A percentile compares a stretch with the other conserved stretches of the same genome.
Conservation (phyloP, 1,140 invertebrate genomes). For the Scaptomyza graminum region DNA sequence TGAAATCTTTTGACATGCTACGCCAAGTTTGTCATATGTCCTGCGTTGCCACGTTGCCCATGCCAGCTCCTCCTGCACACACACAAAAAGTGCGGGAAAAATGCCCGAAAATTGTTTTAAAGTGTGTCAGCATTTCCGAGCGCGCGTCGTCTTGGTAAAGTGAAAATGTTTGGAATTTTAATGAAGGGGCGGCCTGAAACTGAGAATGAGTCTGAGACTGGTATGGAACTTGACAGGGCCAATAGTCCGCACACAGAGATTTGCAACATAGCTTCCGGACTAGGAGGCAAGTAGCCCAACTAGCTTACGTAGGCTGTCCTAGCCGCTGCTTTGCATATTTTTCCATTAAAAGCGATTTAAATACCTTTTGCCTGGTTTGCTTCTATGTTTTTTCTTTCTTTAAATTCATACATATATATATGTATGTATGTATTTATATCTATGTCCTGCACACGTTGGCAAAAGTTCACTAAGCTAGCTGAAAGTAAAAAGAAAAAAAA, state of each 20-base stretch:
- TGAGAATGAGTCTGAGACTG: too few relatives aligned
- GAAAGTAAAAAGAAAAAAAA: not conserved
- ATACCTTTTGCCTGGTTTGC: slow-evolving; percentile 67
- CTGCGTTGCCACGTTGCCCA: slow-evolving; percentile 52
- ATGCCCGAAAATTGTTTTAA: slow-evolving; percentile 80
- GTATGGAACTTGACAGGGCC: slow-evolving; percentile 25
- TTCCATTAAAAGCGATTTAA: slow-evolving; percentile 82
- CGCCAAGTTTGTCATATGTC: slow-evolving; percentile 80
- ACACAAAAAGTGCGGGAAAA: slow-evolving; percentile 34
- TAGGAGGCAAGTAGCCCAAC: slow-evolving; percentile 23
- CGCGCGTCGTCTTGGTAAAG: slow-evolving; percentile 51
- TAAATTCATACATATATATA: too few relatives aligned
- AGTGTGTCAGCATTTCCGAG: slow-evolving; percentile 77
- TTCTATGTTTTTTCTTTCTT: slow-evolving; percentile 2
- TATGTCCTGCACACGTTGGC: slow-evolving; percentile 36
- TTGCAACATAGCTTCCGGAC: slow-evolving; percentile 47
- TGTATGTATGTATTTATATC: too few relatives aligned
- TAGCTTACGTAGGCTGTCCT: slow-evolving; percentile 51
- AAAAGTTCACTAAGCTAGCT: slow-evolving; percentile 34
- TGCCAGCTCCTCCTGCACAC: slow-evolving; percentile 2
- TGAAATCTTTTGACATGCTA: slow-evolving; percentile 79
- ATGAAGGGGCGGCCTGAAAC: slow-evolving; percentile 65
- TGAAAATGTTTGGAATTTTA: slow-evolving; percentile 81
- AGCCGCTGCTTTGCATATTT: slow-evolving; percentile 73
- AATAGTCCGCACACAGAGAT: slow-evolving; percentile 63